These are phyloP conservation scores for Bombus confusus DNA, from an alignment of 1,140 invertebrate genomes.

Conservation along the genomic window DNA sequence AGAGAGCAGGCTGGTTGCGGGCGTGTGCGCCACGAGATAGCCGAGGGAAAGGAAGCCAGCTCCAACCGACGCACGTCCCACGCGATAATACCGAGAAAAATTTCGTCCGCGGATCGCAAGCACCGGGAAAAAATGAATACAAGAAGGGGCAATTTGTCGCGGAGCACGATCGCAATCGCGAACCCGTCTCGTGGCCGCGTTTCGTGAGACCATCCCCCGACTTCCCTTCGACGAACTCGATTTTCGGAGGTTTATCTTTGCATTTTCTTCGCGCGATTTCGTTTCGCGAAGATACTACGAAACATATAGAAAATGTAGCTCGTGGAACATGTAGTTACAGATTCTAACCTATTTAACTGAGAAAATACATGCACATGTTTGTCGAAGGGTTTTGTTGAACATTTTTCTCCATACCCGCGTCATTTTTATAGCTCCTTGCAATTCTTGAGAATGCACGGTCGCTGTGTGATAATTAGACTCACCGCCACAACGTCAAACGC, in stretches of 20 bases:
- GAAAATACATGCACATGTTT: background rate
- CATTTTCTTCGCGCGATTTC: background rate
- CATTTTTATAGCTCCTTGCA: background rate
- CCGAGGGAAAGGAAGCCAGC: background rate
- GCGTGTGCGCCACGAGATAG: slow-evolving; percentile 29
- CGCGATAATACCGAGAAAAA: slow-evolving; percentile 50
- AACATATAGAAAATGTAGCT: too few species aligned
- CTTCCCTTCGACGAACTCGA: background rate
- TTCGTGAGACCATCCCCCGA: background rate
- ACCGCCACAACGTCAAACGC: too few species aligned
- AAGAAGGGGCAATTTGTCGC: slow-evolving; percentile 42
- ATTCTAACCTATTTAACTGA: background rate
- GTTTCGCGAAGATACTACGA: background rate
- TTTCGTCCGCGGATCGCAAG: slow-evolving; percentile 9
- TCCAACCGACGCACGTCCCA: slow-evolving; percentile 29
- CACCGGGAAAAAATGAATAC: slow-evolving; percentile 42
- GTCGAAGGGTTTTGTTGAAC: too few species aligned
- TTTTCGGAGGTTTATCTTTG: background rate
- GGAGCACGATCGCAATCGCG: slow-evolving; percentile 2
- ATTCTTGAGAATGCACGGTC: background rate
- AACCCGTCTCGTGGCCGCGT: background rate
- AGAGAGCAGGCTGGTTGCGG: background rate
- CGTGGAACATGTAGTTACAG: background rate
- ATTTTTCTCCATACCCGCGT: too few species aligned
- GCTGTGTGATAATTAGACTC: too few species aligned